Evolutionary conservation across 2,113 vertebrate genomes (phyloP), one percentile per base, ranked within the genome.

Genomic region (Buteo buteo): DNA sequence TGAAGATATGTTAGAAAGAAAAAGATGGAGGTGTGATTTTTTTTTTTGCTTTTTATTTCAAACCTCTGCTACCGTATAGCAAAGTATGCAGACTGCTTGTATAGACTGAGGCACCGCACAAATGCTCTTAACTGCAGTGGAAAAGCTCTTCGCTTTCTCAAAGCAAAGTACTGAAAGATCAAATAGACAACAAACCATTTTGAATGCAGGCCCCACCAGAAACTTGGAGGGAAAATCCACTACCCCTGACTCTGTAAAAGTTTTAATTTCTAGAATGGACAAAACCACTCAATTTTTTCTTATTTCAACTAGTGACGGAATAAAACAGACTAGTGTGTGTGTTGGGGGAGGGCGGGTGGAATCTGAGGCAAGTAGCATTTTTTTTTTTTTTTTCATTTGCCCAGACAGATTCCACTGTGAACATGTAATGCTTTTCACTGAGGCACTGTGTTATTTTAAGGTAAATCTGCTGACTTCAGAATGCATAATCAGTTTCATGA

Each of bases 381-480:
- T 71, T 32, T 77, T 79, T 38, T 38, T 38, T 94, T 82, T 81
- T 92, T 70, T 83, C 88, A 34, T 81, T 90, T 91, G 44, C 73
- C 72, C 89, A 85, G 90, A 81, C 49, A 61, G 73, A 95, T 97
- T 93, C 88, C 86, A 90, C 94, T 90, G 82, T 72, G 96, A 95
- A 50, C 89, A 82, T 84, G 90, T 94, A 93, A 94, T 96, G 74
- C 81, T 80, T 95, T 93, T 94, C 81, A 93, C 57, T 87, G 85
- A 96, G 79, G 82, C 90, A 59, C 94, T 85, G 90, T 96, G 86
- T 94, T 96, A 90, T 93, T 95, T 95, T 95, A 95, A 93, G 92
- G 92, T 96, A 95, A 95, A 94, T 95, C 94, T 93, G 85, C 90
- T 94, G 94, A 90, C 88, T 96, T 96, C 76, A 96, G 96, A 95